Conservation (phyloP, 2,797 vertebrate genomes). For the Lacerta viridis region DNA sequence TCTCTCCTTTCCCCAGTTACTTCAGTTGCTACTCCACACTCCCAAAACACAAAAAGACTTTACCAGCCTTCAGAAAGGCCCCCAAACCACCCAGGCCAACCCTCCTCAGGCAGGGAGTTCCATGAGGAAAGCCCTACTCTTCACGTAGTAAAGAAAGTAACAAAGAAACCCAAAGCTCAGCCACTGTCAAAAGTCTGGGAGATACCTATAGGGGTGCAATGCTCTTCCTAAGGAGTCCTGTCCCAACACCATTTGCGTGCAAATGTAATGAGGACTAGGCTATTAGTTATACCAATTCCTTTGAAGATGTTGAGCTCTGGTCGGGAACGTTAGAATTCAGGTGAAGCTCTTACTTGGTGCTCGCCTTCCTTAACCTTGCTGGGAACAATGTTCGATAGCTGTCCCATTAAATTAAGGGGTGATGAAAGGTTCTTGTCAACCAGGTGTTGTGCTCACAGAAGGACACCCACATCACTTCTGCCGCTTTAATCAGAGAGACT, state of each 20-base stretch:
- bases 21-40: not conserved
- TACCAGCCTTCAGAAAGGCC: not conserved
- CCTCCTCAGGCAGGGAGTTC: not conserved
- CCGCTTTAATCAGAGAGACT: slow-evolving; percentile 47
- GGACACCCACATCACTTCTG: slow-evolving; percentile 39
- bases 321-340: not conserved
- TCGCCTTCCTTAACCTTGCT: not conserved
- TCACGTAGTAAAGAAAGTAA: not conserved
- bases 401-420: slow-evolving; percentile 34
- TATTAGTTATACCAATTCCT: not conserved
- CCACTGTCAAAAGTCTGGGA: not conserved
- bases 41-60: not conserved
- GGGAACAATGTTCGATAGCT: slow-evolving; percentile 28
- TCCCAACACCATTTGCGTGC: slow-evolving; percentile 7
- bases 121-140: not conserved
- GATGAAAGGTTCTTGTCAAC: slow-evolving; percentile 37
- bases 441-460: slow-evolving; percentile 28
- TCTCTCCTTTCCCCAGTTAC: too few relatives aligned
- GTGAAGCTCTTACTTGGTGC: not conserved
- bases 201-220: not conserved
- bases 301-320: not conserved
- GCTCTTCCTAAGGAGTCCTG: slow-evolving; percentile 21
- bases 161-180: not conserved
- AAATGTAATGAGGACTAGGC: not conserved
- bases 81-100: too few relatives aligned